Base-by-base conservation (phyloP, 2,113 vertebrate species). In the Crotalus horridus region DNA sequence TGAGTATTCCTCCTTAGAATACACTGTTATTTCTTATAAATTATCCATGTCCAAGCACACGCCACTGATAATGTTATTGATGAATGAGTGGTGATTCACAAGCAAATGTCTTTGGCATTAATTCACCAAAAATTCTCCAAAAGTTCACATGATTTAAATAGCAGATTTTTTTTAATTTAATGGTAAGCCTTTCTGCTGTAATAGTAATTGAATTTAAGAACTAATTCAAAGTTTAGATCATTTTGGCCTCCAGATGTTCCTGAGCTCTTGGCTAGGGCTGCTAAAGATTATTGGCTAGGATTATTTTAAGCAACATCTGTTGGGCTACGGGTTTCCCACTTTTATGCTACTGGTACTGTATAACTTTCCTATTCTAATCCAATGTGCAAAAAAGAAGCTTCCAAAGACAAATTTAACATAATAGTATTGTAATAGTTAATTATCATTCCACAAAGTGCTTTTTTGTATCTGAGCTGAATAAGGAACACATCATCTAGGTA, bases 361-460 rank as follows among this genome's bases (percentile, higher is more conserved):
- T 24, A 86, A 9, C 10, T 94, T 94, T 58, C 11, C n/a, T 33
- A 88, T 92, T 46, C 51, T 91, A 90, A 89, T 93, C 94, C 93
- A 94, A 5, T 85, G 48, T 91, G 13, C 24, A 89, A 54, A 90
- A 91, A 92, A 23, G 13, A 39, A 0, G 21, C 87, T 43, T 69
- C 54, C 94, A 46, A 9, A 92, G 74, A 55, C 48, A 39, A 95
- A 43, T 33, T 89, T 89, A n/a, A 58, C 89, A 69, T 23, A 48
- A 3, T 33, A 88, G 46, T 29, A 93, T 58, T 81, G 29, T 39
- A 59, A 33, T 58, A 3, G 3, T 94, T 85, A 55, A 59, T 91
- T 94, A 43, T 61, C 24, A 1, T 94, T 46, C 64, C 26, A 2
- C 29, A 17, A 74, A 91, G 43, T 43, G 6, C 87, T 26, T 33